Conservation (phyloP, 2,888 invertebrate genomes). For the Xestia rhomboidea region DNA sequence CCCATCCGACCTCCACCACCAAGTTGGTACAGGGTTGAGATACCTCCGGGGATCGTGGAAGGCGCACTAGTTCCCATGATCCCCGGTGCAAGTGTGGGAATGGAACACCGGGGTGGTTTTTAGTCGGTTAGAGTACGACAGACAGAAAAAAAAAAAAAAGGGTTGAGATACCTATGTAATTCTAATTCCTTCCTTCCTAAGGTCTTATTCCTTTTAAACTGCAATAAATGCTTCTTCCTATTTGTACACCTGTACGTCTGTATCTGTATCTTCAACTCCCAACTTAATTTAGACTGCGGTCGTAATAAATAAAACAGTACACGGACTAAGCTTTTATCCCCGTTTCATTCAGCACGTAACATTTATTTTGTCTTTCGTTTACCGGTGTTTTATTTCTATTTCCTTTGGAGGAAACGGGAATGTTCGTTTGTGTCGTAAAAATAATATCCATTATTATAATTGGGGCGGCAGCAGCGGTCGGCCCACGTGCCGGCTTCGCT, state of each 20-base stretch:
- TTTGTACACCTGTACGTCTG: conserved; percentile 20
- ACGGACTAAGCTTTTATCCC: conserved; percentile 49
- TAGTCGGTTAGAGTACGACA: too few relatives aligned
- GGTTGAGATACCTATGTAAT: background rate
- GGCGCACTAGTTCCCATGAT: too few relatives aligned
- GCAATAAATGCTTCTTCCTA: conserved; percentile 7
- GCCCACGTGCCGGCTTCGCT: conserved; percentile 73
- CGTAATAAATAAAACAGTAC: conserved; percentile 50
- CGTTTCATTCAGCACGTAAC: conserved; percentile 61
- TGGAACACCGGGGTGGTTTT: too few relatives aligned
- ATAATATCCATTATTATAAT: conserved; percentile 88
- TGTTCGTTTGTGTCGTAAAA: conserved; percentile 82
- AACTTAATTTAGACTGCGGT: conserved; percentile 56
- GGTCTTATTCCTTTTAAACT: background rate
- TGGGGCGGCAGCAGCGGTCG: conserved; percentile 70
- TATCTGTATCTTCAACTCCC: conserved; percentile 33
- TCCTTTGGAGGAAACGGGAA: conserved; percentile 75
- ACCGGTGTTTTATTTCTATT: conserved; percentile 73
- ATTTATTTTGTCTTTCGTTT: conserved; percentile 67
- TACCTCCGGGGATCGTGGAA: too few relatives aligned
- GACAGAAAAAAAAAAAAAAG: too few relatives aligned
- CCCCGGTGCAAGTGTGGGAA: too few relatives aligned
- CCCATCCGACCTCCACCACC: background rate
- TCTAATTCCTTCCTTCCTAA: background rate
- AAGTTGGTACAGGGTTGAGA: background rate